Evolutionary conservation across 2,797 vertebrate genomes (phyloP).

Genomic region (Betta splendens): DNA sequence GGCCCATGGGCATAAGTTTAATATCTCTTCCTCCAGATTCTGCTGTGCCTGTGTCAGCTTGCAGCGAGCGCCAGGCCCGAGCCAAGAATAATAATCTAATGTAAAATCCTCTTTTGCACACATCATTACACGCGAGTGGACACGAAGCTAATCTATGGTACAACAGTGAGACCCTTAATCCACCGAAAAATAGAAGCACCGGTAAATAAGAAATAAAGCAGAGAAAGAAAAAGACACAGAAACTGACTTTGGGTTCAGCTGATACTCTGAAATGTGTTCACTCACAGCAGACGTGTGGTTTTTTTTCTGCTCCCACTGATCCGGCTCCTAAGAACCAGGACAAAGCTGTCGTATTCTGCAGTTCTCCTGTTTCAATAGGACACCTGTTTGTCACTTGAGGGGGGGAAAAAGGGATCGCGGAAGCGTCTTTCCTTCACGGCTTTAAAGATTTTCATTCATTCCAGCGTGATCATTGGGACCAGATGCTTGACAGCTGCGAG

Average conservation of each 20-base stretch:
- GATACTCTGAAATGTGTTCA: constrained; percentile 31
- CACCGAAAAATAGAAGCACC: neutral
- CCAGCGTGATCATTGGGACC: constrained; percentile 63
- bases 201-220: neutral
- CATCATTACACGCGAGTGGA: constrained; percentile 24
- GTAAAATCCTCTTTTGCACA: constrained; percentile 28
- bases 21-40: constrained; percentile 17
- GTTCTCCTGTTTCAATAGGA: constrained; percentile 72
- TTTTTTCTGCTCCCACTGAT: constrained; percentile 25
- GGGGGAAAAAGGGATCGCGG: constrained; percentile 38
- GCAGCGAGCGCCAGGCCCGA: constrained; percentile 16
- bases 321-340: constrained; percentile 35
- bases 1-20: constrained; percentile 13
- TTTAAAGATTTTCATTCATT: constrained; percentile 71
- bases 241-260: constrained; percentile 9
- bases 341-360: constrained; percentile 34
- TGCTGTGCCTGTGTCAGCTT: constrained; percentile 7
- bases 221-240: constrained; percentile 4
- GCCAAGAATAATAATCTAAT: too few species aligned
- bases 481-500: constrained; percentile 77
- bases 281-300: constrained; percentile 30
- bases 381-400: constrained; percentile 76
- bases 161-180: constrained; percentile 11
- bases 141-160: constrained; percentile 22
- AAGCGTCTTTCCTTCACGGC: constrained; percentile 66